These are phyloP conservation scores for Micropoecilia bifurca DNA, from an alignment of 2,797 vertebrate genomes.

Conservation along the genomic window DNA sequence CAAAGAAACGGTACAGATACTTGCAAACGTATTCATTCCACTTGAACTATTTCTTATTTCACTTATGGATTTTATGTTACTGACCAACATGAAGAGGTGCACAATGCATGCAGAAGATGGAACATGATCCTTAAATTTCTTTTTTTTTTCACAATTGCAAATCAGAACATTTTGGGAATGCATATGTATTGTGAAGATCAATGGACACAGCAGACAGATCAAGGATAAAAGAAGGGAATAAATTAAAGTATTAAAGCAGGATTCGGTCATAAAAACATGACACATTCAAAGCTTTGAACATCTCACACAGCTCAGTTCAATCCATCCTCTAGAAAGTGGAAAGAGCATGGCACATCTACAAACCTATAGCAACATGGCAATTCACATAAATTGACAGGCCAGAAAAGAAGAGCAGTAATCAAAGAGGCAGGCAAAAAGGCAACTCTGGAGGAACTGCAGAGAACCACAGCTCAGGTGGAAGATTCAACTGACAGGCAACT, in stretches of 20 bases:
- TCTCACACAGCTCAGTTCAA: not conserved
- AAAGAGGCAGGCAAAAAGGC: not conserved
- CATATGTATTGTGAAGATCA: not conserved
- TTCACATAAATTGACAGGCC: not conserved
- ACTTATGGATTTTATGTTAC: not conserved
- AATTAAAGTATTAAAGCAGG: not conserved
- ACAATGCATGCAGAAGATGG: not conserved
- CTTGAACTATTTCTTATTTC: not conserved
- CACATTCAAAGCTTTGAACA: not conserved
- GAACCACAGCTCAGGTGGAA: not conserved
- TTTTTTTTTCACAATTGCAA: not conserved
- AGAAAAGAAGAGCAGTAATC: not conserved
- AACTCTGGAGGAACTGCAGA: not conserved
- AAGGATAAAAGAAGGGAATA: not conserved
- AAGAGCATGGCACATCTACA: not conserved
- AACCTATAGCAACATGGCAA: not conserved
- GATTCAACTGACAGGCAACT: not conserved
- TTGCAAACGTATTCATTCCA: not conserved
- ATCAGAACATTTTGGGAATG: not conserved
- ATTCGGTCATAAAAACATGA: not conserved
- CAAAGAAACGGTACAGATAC: constrained; percentile 15
- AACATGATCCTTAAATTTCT: not conserved
- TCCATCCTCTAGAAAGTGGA: not conserved
- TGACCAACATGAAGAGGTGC: not conserved
- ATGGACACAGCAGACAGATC: not conserved